Evolutionary conservation across 2,888 invertebrate species (phyloP), one percentile per base, ranked within the genome.

Genomic region (Allolobophora icterica): DNA sequence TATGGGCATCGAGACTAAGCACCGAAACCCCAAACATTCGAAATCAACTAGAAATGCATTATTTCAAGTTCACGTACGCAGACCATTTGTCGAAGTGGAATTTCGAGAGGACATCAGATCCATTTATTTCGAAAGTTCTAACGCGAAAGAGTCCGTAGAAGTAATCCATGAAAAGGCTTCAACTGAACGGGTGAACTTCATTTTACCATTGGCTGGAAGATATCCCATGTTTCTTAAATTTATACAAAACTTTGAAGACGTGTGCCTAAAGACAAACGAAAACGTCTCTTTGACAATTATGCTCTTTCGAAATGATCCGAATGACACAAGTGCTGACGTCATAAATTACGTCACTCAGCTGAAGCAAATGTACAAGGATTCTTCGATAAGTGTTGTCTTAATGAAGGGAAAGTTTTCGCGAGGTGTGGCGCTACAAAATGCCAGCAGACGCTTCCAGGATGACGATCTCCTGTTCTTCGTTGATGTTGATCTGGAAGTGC

Each of bases 401-500:
- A 42, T 94, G 24, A 92, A 94, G 15, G 94, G 94, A 6, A 92
- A 93, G 30, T 95, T 95, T 92, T 94, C 95, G 0, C 93, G 95
- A 42, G 95, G 94, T 0, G 92, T 92, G 24, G 95, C 94, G 3
- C 92, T 95, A 19, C 94, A 94, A 91, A 92, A 94, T 84, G 95
- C 95, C 13, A 94, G 94, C 38, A 92, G 93, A 52, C 93, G 94
- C 35, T 94, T 95, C 89, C 96, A 96, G 0, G 96, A 96, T 89
- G 96, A 97, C 91, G 97, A 97, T 94, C 96, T 99, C 91, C 96
- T 99, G 93, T 97, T 99, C 94, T 98, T 99, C 95, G 97, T 99
- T 84, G 99, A 99, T 95, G 99, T 99, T 3, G 99, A 99, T 95
- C 98, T 99, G 96, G 96, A 97, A 94, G 98, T 99, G 94, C 97